Percentiles rank a stretch among this genome's conserved stretches.
Conservation (phyloP, 2,113 vertebrate species). For the Platysteira castanea region DNA sequence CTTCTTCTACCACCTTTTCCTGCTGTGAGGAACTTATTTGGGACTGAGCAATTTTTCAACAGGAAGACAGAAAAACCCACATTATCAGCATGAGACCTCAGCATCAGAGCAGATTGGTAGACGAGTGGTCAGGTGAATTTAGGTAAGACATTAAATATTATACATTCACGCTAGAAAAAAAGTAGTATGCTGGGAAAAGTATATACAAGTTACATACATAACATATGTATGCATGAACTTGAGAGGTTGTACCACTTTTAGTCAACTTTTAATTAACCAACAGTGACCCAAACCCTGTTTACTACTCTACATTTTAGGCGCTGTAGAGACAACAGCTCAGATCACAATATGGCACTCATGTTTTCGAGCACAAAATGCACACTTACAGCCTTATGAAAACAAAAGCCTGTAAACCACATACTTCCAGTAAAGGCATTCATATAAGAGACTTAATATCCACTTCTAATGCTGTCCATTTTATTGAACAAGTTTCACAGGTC, state of each 20-base stretch:
- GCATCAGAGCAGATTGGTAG: not conserved
- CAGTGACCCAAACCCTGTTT: not conserved
- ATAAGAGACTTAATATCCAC: not conserved
- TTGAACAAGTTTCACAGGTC: not conserved
- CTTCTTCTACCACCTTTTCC: not conserved
- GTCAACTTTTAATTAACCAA: not conserved
- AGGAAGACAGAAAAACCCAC: not conserved
- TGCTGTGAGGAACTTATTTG: not conserved
- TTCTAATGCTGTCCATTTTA: not conserved
- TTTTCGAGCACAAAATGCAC: not conserved
- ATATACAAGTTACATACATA: not conserved
- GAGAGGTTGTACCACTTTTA: not conserved
- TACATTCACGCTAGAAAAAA: not conserved
- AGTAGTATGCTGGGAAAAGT: not conserved
- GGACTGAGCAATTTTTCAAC: not conserved
- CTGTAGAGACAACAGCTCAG: not conserved
- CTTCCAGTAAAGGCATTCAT: not conserved
- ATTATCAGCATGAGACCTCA: not conserved
- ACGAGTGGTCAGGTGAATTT: not conserved
- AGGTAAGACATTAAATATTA: not conserved
- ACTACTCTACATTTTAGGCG: not conserved
- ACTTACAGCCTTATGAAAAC: not conserved
- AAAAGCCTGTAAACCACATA: not conserved
- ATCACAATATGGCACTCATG: fast-evolving
- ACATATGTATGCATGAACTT: not conserved